Conservation (phyloP, 2,113 vertebrate species). For the Sylvilagus bachmani region DNA sequence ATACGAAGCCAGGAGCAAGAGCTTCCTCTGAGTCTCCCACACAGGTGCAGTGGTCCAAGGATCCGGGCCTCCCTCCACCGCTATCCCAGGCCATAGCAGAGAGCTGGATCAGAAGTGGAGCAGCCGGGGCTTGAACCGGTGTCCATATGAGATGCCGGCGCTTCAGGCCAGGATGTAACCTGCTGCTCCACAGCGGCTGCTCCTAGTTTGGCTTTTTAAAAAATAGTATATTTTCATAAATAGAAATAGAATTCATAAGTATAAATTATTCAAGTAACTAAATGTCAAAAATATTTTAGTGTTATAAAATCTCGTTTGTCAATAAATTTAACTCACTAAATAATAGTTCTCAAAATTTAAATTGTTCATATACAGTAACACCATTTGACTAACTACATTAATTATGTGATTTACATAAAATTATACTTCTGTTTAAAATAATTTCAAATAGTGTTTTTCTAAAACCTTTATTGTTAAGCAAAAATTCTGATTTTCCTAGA, state of each 20-base stretch:
- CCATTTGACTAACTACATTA: background rate
- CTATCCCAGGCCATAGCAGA: no score
- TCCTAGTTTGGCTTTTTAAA: no score
- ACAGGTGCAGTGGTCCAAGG: no score
- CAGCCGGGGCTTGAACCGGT: no score
- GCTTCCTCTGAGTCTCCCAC: no score
- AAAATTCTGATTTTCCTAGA: constrained; percentile 3
- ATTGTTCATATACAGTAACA: background rate
- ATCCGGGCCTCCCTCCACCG: no score
- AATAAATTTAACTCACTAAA: background rate
- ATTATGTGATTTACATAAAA: background rate
- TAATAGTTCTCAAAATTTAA: background rate
- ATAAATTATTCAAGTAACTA: background rate
- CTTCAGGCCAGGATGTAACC: no score
- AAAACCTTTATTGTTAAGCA: background rate
- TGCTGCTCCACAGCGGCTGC: no score
- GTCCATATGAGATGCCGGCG: no score
- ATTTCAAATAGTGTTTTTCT: background rate
- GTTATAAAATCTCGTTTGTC: background rate
- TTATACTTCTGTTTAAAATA: background rate
- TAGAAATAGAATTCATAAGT: background rate
- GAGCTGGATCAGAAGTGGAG: no score
- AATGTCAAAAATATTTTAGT: background rate
- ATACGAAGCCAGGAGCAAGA: no score
- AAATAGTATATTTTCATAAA: background rate